These are phyloP conservation scores for Drosophila robusta DNA, from an alignment of 2,888 invertebrate genomes.

Conservation along the genomic window DNA sequence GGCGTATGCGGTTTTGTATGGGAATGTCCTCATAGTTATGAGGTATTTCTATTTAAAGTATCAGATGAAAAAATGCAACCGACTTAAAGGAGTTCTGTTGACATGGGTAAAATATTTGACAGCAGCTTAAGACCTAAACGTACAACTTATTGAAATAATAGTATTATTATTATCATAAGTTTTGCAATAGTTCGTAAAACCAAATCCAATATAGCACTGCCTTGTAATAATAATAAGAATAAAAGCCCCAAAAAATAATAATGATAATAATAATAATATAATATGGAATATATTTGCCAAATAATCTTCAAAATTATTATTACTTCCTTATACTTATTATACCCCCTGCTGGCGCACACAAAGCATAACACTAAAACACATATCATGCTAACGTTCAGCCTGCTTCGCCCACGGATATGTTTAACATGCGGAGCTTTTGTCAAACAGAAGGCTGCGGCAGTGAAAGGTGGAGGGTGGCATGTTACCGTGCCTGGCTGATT, in stretches of 20 bases:
- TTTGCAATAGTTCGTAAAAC: no score
- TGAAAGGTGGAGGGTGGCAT: no score
- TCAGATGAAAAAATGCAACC: neutral
- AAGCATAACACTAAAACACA: neutral
- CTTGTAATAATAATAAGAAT: no score
- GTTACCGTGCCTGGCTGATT: slow-evolving; percentile 1
- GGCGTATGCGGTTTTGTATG: neutral
- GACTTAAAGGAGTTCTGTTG: neutral
- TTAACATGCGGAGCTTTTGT: neutral
- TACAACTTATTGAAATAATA: no score
- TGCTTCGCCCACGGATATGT: slow-evolving; percentile 3
- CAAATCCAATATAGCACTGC: neutral
- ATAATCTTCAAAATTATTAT: neutral
- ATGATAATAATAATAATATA: neutral
- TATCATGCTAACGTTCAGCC: neutral
- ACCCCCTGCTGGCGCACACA: neutral
- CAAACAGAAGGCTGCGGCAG: neutral
- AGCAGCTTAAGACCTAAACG: neutral
- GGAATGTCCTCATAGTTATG: neutral
- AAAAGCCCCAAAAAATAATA: no score
- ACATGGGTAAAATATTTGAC: neutral
- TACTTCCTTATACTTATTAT: neutral
- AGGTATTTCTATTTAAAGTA: neutral
- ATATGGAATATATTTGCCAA: neutral
- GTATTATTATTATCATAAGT: no score